phyloP scores from a whole-genome alignment of 2,797 vertebrate species.

The Tenualosa thibaudeaui region DNA sequence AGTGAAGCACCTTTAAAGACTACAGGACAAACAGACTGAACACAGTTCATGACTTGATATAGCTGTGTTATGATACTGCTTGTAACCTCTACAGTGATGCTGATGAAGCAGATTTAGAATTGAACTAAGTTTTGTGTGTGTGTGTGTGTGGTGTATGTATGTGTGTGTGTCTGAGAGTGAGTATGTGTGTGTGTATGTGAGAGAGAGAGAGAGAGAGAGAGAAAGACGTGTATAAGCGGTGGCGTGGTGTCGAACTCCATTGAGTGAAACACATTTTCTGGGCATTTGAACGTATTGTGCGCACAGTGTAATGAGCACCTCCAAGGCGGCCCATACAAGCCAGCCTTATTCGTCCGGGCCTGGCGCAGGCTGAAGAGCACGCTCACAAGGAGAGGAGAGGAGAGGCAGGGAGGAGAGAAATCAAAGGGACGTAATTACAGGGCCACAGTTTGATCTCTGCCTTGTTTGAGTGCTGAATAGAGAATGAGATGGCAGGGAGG shows the following conservation, averaged over 20 bases:
- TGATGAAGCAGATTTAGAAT: not conserved
- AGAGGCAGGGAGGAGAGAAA: conserved; percentile 27
- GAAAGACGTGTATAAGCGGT: conserved; percentile 46
- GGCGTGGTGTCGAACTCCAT: conserved; percentile 78
- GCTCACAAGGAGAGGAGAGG: conserved; percentile 49
- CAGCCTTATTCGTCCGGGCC: conserved; percentile 57
- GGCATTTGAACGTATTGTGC: conserved; percentile 95
- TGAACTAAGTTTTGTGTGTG: not conserved
- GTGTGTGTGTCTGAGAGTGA: not conserved
- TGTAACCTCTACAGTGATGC: not conserved
- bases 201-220: not conserved
- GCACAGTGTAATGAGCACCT: conserved; percentile 69
- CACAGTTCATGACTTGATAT: not conserved
- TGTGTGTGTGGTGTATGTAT: not conserved
- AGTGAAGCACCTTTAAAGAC: not conserved
- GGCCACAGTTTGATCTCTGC: conserved; percentile 72
- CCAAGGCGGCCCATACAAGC: conserved; percentile 61
- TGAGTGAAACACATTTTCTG: conserved; percentile 94
- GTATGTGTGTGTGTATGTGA: not conserved
- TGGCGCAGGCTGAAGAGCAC: conserved; percentile 65
- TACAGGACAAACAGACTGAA: not conserved
- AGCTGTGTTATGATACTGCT: not conserved
- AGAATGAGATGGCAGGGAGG: conserved; percentile 44
- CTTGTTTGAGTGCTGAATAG: conserved; percentile 65
- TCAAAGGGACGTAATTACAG: conserved; percentile 65